Base-by-base conservation (phyloP, 2,888 invertebrate genomes). In the Labia minor region DNA sequence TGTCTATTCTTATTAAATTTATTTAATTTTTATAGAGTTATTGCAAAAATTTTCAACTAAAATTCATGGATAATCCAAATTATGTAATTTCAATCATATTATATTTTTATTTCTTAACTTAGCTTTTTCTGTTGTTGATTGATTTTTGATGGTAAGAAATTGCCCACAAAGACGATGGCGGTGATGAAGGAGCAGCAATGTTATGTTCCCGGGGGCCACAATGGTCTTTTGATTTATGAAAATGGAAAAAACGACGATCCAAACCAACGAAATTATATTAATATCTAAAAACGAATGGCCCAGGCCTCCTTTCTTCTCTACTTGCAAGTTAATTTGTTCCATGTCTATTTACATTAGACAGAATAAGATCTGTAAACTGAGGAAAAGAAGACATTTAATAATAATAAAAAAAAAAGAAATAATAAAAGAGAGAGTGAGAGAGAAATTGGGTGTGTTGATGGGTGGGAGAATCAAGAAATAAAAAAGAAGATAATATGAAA, bases 261-360 rank as follows among this genome's bases (percentile, higher is more conserved):
- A 16, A 26, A 26, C n/a, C 49, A 49, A 49, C 2, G n/a, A 49
- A 49, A 49, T 49, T 49, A 49, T 49, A 49, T 49, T 49, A 49
- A 49, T 49, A 49, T 49, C 49, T 8, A 49, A 49, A 49, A 49
- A 49, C 14, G 49, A 14, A 49, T 49, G 14, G n/a, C 3, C n/a
- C 49, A 2, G 3, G 3, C 26, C 26, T 8, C 3, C 26, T 8
- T 3, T 8, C n/a, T 49, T 16, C 16, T 10, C 49, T 49, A 49
- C 49, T 49, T 49, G 49, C 49, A 49, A 49, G 49, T 49, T 49
- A 49, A 49, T 49, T 49, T 49, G 49, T 49, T 49, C 16, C 49
- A 49, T 49, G 49, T 49, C 49, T 49, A 49, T 49, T 49, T 49
- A 49, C 49, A 49, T 49, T 49, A 49, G 49, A 11, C 49, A 14